Base-by-base conservation (phyloP, 2,888 invertebrate species). In the Ormyrus nitidulus region DNA sequence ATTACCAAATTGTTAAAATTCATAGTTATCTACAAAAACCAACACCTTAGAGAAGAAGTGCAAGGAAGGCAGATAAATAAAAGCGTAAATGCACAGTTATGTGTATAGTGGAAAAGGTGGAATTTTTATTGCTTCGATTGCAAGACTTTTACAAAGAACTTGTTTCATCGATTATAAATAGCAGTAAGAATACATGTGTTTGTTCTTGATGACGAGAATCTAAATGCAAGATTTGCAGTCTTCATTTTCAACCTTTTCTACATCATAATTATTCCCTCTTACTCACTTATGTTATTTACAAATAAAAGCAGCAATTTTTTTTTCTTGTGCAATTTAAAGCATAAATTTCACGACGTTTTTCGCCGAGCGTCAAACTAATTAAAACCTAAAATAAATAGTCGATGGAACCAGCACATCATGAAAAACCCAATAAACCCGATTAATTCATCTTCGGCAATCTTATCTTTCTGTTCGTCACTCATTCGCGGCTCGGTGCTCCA, bases 131-230 rank as follows among this genome's bases (percentile, higher is more conserved):
- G 76, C 65, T 76, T 76, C 49, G 10, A 53, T 70, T 7, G 59
- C 54, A 64, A 53, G 54, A 49, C 11, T 72, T 80, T 80, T 72
- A 80, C 76, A 75, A 66, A 61, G 46, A 58, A 46, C 51, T 58
- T 8, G 59, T 56, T 10, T 65, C 49, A 58, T 51, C 51, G 10
- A 59, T 70, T 51, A 54, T 76, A 75, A 79, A 71, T 71, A 71
- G 19, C 71, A 71, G 66, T 64, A 34, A 34, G 34, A 77, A 73
- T 69, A 71, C 44, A 56, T 75, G 0, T 34, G 19, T 56, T 68
- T 34, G 34, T 4, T 66, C 66, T 34, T n/a, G 66, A 75, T 68
- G 62, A 81, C 78, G 78, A 81, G 75, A 81, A 78, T 78, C 75
- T 71, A 71, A 66, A 64, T 10, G 2, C 11, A 53, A 10, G 46